These are phyloP conservation scores for Trichonephila clavipes DNA, from an alignment of 1,140 invertebrate species.

Conservation along the genomic window DNA sequence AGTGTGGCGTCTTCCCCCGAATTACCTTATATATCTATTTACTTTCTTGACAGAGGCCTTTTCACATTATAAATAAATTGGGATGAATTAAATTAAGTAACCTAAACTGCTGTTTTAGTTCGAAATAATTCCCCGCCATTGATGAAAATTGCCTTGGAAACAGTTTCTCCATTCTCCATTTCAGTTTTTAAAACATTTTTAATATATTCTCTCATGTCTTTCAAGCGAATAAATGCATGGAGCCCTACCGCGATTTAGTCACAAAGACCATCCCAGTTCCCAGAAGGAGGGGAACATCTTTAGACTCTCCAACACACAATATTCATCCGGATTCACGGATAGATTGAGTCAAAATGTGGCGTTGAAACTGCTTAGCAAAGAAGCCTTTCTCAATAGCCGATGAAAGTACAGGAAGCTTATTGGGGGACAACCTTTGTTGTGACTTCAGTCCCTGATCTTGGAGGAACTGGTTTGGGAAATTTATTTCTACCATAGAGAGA, in stretches of 20 bases:
- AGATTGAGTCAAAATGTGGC: background rate
- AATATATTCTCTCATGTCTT: too few relatives aligned
- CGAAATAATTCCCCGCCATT: too few relatives aligned
- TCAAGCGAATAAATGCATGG: too few relatives aligned
- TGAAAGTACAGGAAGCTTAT: background rate
- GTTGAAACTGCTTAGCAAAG: background rate
- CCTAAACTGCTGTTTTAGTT: too few relatives aligned
- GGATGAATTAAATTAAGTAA: too few relatives aligned
- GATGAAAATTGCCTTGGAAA: too few relatives aligned
- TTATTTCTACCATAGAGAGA: background rate
- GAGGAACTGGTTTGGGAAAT: background rate
- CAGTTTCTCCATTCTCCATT: too few relatives aligned
- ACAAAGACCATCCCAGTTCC: background rate
- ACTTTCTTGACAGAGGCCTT: too few relatives aligned
- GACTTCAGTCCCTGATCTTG: background rate
- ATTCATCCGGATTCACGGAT: background rate
- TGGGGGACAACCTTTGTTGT: background rate
- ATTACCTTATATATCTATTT: too few relatives aligned
- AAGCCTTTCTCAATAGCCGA: background rate
- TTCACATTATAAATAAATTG: too few relatives aligned
- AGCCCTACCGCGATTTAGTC: background rate
- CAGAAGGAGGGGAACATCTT: background rate
- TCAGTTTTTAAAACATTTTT: too few relatives aligned
- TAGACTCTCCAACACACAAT: background rate
- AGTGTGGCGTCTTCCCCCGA: too few relatives aligned